phyloP scores from a whole-genome alignment of 2,888 invertebrate genomes.

The Leptinotarsa haldemani region DNA sequence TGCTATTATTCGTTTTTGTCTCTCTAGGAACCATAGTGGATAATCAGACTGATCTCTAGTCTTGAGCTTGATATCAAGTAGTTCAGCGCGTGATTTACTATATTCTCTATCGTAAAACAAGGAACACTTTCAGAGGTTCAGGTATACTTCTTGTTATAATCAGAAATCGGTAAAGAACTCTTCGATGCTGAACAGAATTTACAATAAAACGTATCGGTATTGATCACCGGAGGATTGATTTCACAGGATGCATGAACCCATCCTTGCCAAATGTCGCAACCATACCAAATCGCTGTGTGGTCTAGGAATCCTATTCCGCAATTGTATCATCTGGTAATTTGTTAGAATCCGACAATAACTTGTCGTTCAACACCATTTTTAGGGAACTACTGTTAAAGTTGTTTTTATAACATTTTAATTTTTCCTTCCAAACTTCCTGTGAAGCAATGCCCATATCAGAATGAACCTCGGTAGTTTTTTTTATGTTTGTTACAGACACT shows the following conservation, averaged over 20 bases:
- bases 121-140: neutral
- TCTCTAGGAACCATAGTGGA: neutral
- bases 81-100: neutral
- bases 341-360: neutral
- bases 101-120: conserved; percentile 1
- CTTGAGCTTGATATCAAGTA: neutral
- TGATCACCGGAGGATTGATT: neutral
- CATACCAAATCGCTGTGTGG: neutral
- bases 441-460: too few species aligned
- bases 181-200: conserved; percentile 1
- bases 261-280: neutral
- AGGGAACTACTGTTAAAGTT: too few species aligned
- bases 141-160: neutral
- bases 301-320: neutral
- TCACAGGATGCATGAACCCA: conserved; percentile 1
- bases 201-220: neutral
- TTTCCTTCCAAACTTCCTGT: too few species aligned
- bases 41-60: neutral
- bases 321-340: neutral
- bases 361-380: too few species aligned
- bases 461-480: too few species aligned
- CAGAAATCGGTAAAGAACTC: neutral
- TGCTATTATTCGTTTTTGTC: neutral
- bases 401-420: too few species aligned
- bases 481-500: too few species aligned